Conservation (phyloP, 2,888 invertebrate species). For the Piscicola geometra region DNA sequence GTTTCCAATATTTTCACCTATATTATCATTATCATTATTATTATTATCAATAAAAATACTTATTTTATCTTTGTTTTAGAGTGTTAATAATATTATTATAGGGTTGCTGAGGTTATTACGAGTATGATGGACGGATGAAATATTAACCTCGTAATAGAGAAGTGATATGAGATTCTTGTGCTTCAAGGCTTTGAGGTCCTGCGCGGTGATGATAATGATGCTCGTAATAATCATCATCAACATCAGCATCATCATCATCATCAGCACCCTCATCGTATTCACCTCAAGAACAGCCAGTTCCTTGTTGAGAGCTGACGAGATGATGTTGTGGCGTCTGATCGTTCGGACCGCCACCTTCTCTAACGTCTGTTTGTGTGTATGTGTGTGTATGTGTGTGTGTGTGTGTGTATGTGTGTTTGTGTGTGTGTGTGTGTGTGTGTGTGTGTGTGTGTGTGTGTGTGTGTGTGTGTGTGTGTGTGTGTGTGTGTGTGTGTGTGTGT, state of each 20-base stretch:
- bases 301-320: neutral
- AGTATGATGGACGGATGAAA: neutral
- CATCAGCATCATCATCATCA: conserved; percentile 13
- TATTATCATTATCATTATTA: too few relatives aligned
- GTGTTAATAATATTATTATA: too few relatives aligned
- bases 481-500: conserved; percentile 30
- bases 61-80: too few relatives aligned
- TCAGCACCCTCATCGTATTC: neutral
- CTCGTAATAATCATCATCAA: conserved; percentile 15
- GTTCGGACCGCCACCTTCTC: neutral
- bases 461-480: conserved; percentile 26
- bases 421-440: conserved; percentile 18
- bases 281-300: conserved; percentile 9
- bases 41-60: too few relatives aligned
- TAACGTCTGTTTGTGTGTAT: neutral
- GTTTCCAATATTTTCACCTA: too few relatives aligned
- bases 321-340: neutral
- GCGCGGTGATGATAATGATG: conserved; percentile 20
- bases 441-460: neutral
- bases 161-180: conserved; percentile 17
- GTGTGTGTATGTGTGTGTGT: neutral
- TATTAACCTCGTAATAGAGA: conserved; percentile 20
- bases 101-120: too few relatives aligned
- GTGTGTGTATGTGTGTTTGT: too few relatives aligned
- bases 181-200: conserved; percentile 15